Base-by-base conservation (phyloP, 2,113 vertebrate genomes). In the Myrmophylax atrothorax region DNA sequence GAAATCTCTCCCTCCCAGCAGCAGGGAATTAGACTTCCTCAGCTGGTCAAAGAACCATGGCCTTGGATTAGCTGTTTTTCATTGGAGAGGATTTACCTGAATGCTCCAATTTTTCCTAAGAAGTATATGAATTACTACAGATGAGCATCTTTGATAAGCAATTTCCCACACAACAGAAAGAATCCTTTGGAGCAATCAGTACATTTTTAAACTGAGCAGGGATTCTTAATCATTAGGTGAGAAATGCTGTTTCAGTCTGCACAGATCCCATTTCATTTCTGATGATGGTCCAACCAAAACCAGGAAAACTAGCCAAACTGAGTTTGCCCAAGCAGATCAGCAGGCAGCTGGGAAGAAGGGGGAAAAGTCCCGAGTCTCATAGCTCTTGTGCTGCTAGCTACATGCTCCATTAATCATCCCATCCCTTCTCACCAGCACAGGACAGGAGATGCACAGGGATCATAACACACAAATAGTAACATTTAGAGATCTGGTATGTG, bases 391-490 rank as follows among this genome's bases (percentile, higher is more conserved):
- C 64, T 81, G 46, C 37, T 80, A 53, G 18, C 40, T 50, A 58
- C 1, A 0, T 3, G 15, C 15, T 53, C 38, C 5, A 2, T 42
- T 74, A 78, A 52, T 49, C 29, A 52, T 6, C n/a, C 13, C 40
- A 81, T 13, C 26, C 25, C 38, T 55, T 17, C 73, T 87, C 50
- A 50, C 29, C 26, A 58, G 66, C 0, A 62, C 10, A 77, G 42
- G 28, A 52, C 28, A 52, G 58, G 56, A 81, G 40, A 70, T 6
- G 50, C 26, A 60, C 5, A 64, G 20, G 67, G 68, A n/a, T 40
- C 23, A 4, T 8, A 50, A 69, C 0, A 64, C 31, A 64, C n/a
- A 79, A 81, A 40, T 0, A 42, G 16, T 1, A 68, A 13, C 18
- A 35, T 44, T 59, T 12, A 58, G 56, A 81, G n/a, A 93, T 26